Evolutionary conservation across 2,113 vertebrate genomes (phyloP).

Genomic region (Phylloscopus whistleri): DNA sequence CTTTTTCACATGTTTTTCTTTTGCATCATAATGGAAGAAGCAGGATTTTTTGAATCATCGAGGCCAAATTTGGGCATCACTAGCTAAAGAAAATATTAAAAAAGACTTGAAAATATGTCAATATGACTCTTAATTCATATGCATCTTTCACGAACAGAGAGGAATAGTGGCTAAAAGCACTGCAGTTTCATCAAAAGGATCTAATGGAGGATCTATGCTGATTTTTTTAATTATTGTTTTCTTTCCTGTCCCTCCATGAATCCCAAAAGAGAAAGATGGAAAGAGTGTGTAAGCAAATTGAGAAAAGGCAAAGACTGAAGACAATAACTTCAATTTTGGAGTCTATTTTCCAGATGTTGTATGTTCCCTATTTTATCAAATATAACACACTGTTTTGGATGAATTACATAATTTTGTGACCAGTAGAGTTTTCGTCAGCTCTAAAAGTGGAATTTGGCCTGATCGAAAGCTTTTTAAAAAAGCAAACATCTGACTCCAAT

Average conservation of each 20-base stretch:
- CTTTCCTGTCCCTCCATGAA: background rate
- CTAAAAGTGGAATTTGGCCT: background rate
- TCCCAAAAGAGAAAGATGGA: constrained; percentile 14
- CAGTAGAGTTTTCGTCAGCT: background rate
- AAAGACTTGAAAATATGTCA: background rate
- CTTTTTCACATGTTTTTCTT: background rate
- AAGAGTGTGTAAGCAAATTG: background rate
- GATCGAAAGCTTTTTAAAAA: background rate
- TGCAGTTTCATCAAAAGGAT: background rate
- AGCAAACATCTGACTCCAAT: background rate
- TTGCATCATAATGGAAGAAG: constrained; percentile 38
- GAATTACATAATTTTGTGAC: background rate
- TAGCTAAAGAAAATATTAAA: constrained; percentile 13
- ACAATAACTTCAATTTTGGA: background rate
- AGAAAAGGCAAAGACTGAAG: background rate
- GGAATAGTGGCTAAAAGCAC: background rate
- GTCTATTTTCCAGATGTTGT: background rate
- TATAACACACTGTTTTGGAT: background rate
- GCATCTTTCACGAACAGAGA: background rate
- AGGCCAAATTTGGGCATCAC: background rate
- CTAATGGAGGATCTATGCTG: background rate
- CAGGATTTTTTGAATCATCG: background rate
- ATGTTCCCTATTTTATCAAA: background rate
- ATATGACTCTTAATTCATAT: background rate
- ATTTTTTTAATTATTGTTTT: background rate